A percentile compares a stretch with the other conserved stretches of the same genome.
These are phyloP conservation scores for Meles meles DNA, from an alignment of 2,113 vertebrate species.

Conservation along the genomic window DNA sequence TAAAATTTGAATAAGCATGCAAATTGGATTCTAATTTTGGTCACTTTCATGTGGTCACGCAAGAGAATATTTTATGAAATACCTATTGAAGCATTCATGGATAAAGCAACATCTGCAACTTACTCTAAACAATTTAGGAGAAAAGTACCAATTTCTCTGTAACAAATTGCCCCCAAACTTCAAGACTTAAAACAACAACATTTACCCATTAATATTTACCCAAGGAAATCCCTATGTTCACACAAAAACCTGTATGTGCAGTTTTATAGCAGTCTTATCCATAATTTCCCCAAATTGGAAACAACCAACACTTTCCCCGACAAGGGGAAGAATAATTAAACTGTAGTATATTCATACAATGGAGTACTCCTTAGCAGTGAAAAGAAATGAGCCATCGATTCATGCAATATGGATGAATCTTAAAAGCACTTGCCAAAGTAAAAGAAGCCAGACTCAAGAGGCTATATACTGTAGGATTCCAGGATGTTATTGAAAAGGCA, in stretches of 20 bases:
- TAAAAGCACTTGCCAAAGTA: not conserved
- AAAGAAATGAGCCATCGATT: not conserved
- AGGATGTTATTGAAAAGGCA: not conserved
- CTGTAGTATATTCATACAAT: not conserved
- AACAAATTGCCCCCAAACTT: not conserved
- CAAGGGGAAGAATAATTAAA: not conserved
- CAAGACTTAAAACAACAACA: not conserved
- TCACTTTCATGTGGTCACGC: not conserved
- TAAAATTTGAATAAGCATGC: not conserved
- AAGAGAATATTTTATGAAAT: not conserved
- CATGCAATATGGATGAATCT: not conserved
- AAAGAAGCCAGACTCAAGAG: not conserved
- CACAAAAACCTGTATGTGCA: not conserved
- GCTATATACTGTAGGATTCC: not conserved
- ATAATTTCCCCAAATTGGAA: not conserved
- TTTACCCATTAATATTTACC: not conserved
- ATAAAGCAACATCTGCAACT: not conserved
- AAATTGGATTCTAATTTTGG: not conserved
- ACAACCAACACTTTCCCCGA: not conserved
- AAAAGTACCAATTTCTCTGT: not conserved
- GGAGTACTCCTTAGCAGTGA: not conserved
- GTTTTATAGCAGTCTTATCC: not conserved
- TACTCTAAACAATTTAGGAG: not conserved
- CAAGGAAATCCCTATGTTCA: not conserved
- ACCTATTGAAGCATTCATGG: not conserved